Conservation (phyloP, 2,888 invertebrate genomes). For the Seladonia tumulorum region DNA sequence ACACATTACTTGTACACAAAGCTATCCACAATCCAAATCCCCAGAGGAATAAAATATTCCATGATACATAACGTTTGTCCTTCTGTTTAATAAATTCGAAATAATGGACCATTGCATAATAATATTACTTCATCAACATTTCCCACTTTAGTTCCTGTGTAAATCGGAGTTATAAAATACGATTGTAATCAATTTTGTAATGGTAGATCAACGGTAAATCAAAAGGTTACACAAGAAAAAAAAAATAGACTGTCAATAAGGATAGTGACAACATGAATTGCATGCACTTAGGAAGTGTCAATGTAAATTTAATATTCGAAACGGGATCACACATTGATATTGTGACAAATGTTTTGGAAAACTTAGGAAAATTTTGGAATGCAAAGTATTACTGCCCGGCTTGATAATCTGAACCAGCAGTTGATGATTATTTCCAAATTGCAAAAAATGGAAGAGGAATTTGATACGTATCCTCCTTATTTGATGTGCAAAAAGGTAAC, state of each 20-base stretch:
- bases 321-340: constrained; percentile 26
- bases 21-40: constrained; percentile 74
- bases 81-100: constrained; percentile 29
- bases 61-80: constrained; percentile 67
- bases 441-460: constrained; percentile 57
- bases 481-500: constrained; percentile 44
- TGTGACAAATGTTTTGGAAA: constrained; percentile 35
- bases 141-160: background rate
- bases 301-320: constrained; percentile 18
- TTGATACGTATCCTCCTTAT: background rate
- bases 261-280: constrained; percentile 8
- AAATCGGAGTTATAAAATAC: constrained; percentile 20
- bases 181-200: constrained; percentile 37
- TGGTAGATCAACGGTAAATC: constrained; percentile 16
- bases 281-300: constrained; percentile 22
- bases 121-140: constrained; percentile 23
- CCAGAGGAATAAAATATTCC: constrained; percentile 70
- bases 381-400: constrained; percentile 62
- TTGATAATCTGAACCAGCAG: constrained; percentile 63
- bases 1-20: constrained; percentile 61
- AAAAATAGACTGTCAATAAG: constrained; percentile 29
- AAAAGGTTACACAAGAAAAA: constrained; percentile 19
- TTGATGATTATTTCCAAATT: constrained; percentile 65
- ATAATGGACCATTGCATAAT: constrained; percentile 32
- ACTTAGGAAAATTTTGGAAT: constrained; percentile 56